These are phyloP conservation scores for Neoniphon sammara DNA, from an alignment of 2,797 vertebrate genomes.

Conservation along the genomic window DNA sequence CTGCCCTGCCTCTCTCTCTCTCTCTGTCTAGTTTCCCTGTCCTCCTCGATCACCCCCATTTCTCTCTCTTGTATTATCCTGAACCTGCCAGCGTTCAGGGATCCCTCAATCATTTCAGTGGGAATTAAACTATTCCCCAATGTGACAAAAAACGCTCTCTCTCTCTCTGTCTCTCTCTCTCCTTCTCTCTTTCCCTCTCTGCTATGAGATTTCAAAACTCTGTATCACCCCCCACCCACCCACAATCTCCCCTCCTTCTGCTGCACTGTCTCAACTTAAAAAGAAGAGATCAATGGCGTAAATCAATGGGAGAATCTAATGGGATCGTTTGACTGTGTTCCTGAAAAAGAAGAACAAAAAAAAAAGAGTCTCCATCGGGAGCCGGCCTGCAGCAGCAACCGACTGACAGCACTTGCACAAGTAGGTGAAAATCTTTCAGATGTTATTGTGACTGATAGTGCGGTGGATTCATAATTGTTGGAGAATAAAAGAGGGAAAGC, in stretches of 20 bases:
- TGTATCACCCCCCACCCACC: slow-evolving; percentile 11
- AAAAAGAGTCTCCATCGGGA: slow-evolving; percentile 43
- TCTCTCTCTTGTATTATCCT: slow-evolving; percentile 62
- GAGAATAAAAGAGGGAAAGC: slow-evolving; percentile 38
- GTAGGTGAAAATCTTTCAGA: slow-evolving; percentile 52
- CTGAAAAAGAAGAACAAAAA: slow-evolving; percentile 34
- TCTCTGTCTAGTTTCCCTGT: slow-evolving; percentile 22
- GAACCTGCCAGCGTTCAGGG: slow-evolving; percentile 66
- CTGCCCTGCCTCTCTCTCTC: slow-evolving; percentile 2
- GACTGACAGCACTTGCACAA: slow-evolving; percentile 54
- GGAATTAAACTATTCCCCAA: slow-evolving; percentile 53
- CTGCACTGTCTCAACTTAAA: slow-evolving; percentile 20
- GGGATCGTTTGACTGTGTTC: slow-evolving; percentile 58
- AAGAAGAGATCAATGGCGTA: slow-evolving; percentile 47
- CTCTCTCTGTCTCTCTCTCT: background rate
- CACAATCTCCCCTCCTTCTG: background rate
- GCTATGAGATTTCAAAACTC: slow-evolving; percentile 53
- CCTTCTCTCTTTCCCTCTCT: no score
- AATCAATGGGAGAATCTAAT: slow-evolving; percentile 52
- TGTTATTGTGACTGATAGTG: slow-evolving; percentile 52
- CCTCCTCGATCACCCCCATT: slow-evolving; percentile 41
- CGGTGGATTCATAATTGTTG: slow-evolving; percentile 55
- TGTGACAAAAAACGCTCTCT: slow-evolving; percentile 31
- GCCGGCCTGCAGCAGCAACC: slow-evolving; percentile 42
- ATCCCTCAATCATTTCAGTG: slow-evolving; percentile 63